Percentiles rank a stretch among this genome's conserved stretches.
phyloP scores from a whole-genome alignment of 2,888 invertebrate genomes.

The Apantesis nais region DNA sequence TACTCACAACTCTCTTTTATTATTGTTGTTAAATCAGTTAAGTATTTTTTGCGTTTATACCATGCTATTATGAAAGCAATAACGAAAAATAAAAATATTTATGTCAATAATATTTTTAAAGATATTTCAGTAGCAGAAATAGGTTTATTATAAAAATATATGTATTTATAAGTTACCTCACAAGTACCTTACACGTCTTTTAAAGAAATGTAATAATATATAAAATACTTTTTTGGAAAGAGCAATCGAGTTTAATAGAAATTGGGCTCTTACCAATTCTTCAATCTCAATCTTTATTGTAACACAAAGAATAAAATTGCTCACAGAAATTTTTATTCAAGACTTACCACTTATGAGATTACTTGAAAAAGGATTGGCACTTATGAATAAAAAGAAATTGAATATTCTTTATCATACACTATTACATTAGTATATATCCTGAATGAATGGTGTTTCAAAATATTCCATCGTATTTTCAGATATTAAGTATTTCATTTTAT shows the following conservation, averaged over 20 bases:
- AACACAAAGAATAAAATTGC: conserved; percentile 11
- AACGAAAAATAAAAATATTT: background rate
- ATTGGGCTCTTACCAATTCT: conserved; percentile 11
- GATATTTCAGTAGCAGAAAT: background rate
- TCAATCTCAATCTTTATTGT: conserved; percentile 8
- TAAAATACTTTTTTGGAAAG: background rate
- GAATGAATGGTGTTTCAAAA: background rate
- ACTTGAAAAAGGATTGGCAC: conserved; percentile 23
- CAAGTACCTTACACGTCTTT: background rate
- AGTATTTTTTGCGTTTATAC: background rate
- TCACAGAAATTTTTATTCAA: conserved; percentile 7
- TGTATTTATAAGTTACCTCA: background rate
- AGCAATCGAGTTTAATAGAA: conserved; percentile 3
- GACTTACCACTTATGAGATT: conserved; percentile 15
- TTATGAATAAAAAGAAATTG: conserved; percentile 19
- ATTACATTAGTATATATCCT: background rate
- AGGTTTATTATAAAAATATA: background rate
- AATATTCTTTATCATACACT: conserved; percentile 18
- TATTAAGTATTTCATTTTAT: too few relatives aligned
- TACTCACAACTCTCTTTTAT: background rate
- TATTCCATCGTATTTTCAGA: too few relatives aligned
- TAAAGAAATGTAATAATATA: background rate
- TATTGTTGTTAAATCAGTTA: background rate
- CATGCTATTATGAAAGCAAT: background rate
- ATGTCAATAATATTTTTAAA: background rate